A percentile compares a stretch with the other conserved stretches of the same genome.
Conservation (phyloP, 2,797 vertebrate genomes). For the Notamacropus eugenii region DNA sequence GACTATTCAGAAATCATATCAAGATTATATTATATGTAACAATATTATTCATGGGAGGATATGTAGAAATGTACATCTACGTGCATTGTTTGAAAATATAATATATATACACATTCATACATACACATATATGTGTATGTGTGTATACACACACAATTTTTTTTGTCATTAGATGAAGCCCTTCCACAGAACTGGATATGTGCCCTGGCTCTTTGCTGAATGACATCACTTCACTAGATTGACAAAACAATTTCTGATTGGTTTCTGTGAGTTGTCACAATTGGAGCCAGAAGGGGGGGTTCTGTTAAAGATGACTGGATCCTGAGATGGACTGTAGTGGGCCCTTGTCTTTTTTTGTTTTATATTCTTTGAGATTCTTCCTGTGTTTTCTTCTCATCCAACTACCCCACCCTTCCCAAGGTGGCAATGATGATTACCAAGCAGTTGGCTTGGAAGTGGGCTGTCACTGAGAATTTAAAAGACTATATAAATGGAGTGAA, state of each 20-base stretch:
- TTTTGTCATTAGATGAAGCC: neutral
- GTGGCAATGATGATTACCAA: neutral
- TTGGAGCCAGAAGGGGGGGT: neutral
- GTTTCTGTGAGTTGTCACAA: neutral
- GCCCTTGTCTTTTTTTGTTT: neutral
- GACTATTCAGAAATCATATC: conserved; percentile 56
- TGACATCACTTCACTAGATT: neutral
- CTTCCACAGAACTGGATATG: neutral
- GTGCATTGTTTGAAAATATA: conserved; percentile 53
- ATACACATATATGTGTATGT: no score
- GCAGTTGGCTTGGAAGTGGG: neutral
- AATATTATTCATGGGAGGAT: neutral
- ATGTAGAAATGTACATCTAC: conserved; percentile 18
- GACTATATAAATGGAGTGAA: neutral
- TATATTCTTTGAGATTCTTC: neutral
- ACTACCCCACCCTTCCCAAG: neutral
- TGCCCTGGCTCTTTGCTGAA: neutral
- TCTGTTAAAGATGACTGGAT: neutral
- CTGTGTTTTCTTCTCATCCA: neutral
- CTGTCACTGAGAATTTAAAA: neutral
- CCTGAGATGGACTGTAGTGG: neutral
- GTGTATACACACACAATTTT: neutral
- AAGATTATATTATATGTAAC: conserved; percentile 19
- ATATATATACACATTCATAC: neutral
- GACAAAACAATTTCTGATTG: neutral